phyloP scores from a whole-genome alignment of 2,113 vertebrate genomes.

The Cavia porcellus region DNA sequence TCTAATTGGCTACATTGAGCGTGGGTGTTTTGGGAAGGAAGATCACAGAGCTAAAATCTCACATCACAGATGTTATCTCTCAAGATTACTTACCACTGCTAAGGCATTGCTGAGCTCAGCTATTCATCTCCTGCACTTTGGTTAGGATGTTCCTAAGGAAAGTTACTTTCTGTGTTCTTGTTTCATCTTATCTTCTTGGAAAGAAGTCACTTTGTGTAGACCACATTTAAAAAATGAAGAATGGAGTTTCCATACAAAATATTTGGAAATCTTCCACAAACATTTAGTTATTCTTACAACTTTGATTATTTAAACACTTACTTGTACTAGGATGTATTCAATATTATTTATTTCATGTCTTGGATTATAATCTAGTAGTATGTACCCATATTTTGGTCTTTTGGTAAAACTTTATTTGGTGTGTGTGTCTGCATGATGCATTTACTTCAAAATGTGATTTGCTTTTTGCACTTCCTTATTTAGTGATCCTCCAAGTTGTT shows the following conservation, averaged over 20 bases:
- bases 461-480: neutral
- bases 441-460: neutral
- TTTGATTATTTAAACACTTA: neutral
- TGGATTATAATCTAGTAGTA: neutral
- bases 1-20: neutral
- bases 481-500: neutral
- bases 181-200: neutral
- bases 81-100: neutral
- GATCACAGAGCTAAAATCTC: neutral
- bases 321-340: neutral
- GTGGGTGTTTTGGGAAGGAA: neutral
- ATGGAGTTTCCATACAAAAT: neutral
- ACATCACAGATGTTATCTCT: neutral
- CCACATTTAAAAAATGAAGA: neutral
- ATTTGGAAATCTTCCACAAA: neutral
- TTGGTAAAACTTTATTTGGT: neutral
- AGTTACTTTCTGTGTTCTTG: rapidly evolving
- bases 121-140: neutral
- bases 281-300: neutral
- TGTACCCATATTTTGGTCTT: neutral
- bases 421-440: neutral
- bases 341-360: neutral
- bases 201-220: neutral
- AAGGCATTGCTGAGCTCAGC: neutral
- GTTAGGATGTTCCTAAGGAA: neutral